Evolutionary conservation across 2,888 invertebrate genomes (phyloP).

Genomic region (Latrodectus hesperus): DNA sequence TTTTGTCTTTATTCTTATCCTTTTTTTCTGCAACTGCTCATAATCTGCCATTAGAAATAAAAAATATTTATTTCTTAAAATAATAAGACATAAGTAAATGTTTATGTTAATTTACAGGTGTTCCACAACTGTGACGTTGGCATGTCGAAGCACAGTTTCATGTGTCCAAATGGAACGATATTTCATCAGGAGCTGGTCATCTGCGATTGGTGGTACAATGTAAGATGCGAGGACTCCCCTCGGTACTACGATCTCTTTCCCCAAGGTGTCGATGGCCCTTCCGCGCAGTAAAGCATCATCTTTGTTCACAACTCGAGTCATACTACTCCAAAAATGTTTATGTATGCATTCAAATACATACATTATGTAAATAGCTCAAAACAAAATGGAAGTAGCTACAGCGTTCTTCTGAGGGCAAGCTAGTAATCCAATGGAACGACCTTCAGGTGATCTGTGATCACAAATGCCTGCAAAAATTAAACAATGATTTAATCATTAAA

Average conservation of each 20-base stretch:
- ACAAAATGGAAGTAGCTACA: too few relatives aligned
- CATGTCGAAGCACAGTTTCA: slow-evolving; percentile 54
- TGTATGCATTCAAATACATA: too few relatives aligned
- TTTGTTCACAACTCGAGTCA: too few relatives aligned
- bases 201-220: slow-evolving; percentile 69
- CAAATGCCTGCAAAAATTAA: too few relatives aligned
- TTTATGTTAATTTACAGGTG: slow-evolving; percentile 10
- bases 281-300: too few relatives aligned
- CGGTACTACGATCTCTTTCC: slow-evolving; percentile 24
- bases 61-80: not conserved
- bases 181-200: slow-evolving; percentile 62
- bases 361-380: too few relatives aligned
- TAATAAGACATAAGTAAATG: not conserved
- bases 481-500: too few relatives aligned
- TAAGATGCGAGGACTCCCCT: slow-evolving; percentile 37
- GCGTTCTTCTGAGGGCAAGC: too few relatives aligned
- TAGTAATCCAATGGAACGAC: too few relatives aligned
- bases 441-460: too few relatives aligned
- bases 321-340: too few relatives aligned
- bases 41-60: not conserved
- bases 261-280: too few relatives aligned
- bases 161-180: slow-evolving; percentile 64
- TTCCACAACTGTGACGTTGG: slow-evolving; percentile 63
- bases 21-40: not conserved
- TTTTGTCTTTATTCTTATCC: not conserved